Evolutionary conservation across 2,113 vertebrate species (phyloP), one percentile per base, ranked within the genome.

Genomic region (Ciconia boyciana): DNA sequence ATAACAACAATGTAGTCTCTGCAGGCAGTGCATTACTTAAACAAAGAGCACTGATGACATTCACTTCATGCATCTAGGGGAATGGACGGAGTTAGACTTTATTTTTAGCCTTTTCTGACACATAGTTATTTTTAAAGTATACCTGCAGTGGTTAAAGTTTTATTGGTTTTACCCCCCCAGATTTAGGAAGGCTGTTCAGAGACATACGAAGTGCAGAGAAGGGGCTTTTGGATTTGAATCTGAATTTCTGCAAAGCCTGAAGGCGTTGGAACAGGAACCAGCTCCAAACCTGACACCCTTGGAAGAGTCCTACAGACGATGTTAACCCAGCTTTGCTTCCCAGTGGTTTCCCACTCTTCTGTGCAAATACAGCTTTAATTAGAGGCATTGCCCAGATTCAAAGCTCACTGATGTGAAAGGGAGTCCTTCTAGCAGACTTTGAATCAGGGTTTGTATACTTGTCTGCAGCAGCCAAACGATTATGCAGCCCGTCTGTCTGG

Each of bases 1-100:
- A 89, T 93, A 96, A 96, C 90, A 96, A 96, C 93, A 86, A n/a
- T 62, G 92, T 90, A 76, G 91, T 71, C 81, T 82, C 96, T 93
- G 89, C 83, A 92, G 93, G 84, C 91, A 84, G 80, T 19, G 46
- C 84, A 94, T 97, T 97, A 94, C 77, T 97, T 93, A 96, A 97
- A 97, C 89, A 97, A 97, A 91, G 78, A 91, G 41, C 61, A 84
- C 34, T 94, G 92, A 96, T 95, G 89, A 90, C 74, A 96, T 95
- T 92, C 72, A 52, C 69, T 91, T 80, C 68, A 44, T 82, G 77
- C 43, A 57, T 90, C 74, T 94, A 61, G 49, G 55, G 15, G 25
- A 85, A 49, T 10, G 10, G 36, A 86, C 31, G 13, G 75, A 88
- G 44, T 55, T 60, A 74, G 70, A 34, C 43, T 91, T 96, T 87